Conservation (phyloP, 2,888 invertebrate species). For the Eupithecia insigniata region DNA sequence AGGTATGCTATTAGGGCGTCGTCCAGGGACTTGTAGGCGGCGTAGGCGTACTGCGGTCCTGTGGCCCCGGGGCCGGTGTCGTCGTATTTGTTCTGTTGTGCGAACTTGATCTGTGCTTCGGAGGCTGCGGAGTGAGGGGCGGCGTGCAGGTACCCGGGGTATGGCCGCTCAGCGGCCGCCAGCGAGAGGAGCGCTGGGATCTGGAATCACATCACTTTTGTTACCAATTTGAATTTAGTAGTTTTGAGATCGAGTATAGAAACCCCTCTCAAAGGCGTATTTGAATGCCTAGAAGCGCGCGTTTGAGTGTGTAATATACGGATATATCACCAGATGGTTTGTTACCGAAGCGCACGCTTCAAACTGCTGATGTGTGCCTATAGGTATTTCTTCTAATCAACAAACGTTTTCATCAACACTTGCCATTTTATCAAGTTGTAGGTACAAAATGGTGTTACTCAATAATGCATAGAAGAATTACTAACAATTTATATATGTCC, state of each 20-base stretch:
- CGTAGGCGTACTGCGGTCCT: slow-evolving; percentile 64
- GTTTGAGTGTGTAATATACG: too few relatives aligned
- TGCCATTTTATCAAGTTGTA: background rate
- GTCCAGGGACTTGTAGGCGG: slow-evolving; percentile 67
- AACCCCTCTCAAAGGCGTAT: too few relatives aligned
- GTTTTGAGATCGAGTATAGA: background rate
- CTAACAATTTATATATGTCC: too few relatives aligned
- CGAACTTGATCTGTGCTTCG: slow-evolving; percentile 70
- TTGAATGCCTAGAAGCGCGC: too few relatives aligned
- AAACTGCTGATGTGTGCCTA: too few relatives aligned
- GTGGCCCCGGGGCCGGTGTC: slow-evolving; percentile 78
- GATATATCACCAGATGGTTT: too few relatives aligned
- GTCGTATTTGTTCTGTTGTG: slow-evolving; percentile 76
- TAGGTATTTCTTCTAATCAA: too few relatives aligned
- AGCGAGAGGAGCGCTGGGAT: slow-evolving; percentile 52
- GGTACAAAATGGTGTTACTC: background rate
- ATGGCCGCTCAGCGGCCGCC: slow-evolving; percentile 44
- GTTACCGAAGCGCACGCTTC: too few relatives aligned
- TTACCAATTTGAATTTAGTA: background rate
- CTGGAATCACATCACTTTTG: background rate
- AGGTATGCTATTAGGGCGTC: slow-evolving; percentile 69
- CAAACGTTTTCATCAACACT: background rate
- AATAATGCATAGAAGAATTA: background rate
- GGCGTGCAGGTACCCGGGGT: slow-evolving; percentile 23
- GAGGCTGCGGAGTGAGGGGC: slow-evolving; percentile 64